These are phyloP conservation scores for Chaunax sp. DNA, from an alignment of 2,797 vertebrate species.

Conservation along the genomic window DNA sequence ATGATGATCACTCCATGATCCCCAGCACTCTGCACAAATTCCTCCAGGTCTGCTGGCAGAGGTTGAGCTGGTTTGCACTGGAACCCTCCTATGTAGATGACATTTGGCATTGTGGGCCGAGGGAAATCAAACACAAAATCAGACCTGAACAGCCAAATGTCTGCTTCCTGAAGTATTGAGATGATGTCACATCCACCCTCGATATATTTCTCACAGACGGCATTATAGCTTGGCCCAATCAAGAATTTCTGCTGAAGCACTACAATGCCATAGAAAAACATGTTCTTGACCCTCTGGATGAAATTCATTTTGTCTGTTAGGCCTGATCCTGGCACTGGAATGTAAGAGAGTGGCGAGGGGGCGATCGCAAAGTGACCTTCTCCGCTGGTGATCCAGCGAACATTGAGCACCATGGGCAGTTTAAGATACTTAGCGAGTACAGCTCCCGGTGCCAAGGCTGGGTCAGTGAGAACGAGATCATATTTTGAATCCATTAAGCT, in stretches of 20 bases:
- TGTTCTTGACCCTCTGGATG: slow-evolving; percentile 75
- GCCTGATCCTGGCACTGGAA: slow-evolving; percentile 74
- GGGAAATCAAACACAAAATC: slow-evolving; percentile 86
- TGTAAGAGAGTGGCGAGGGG: slow-evolving; percentile 80
- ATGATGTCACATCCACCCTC: slow-evolving; percentile 71
- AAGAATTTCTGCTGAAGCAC: slow-evolving; percentile 58
- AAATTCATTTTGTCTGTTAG: slow-evolving; percentile 81
- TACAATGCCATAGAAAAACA: slow-evolving; percentile 59
- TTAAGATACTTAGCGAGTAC: slow-evolving; percentile 80
- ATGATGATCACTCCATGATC: slow-evolving; percentile 84
- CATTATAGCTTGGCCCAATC: slow-evolving; percentile 60
- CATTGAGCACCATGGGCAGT: slow-evolving; percentile 77
- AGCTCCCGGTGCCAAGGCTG: slow-evolving; percentile 61
- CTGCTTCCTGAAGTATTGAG: slow-evolving; percentile 75
- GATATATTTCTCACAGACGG: slow-evolving; percentile 71
- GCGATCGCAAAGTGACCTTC: slow-evolving; percentile 79
- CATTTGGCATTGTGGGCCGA: slow-evolving; percentile 84
- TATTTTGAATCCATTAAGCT: slow-evolving; percentile 65
- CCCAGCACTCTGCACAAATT: slow-evolving; percentile 79
- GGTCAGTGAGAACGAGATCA: slow-evolving; percentile 81
- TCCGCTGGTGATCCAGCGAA: slow-evolving; percentile 75
- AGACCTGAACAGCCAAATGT: slow-evolving; percentile 84
- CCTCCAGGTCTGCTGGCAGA: slow-evolving; percentile 76
- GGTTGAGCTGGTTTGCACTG: slow-evolving; percentile 80
- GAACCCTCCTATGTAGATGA: slow-evolving; percentile 83